Evolutionary conservation across 2,888 invertebrate genomes (phyloP).

Genomic region (Volucella inflata): DNA sequence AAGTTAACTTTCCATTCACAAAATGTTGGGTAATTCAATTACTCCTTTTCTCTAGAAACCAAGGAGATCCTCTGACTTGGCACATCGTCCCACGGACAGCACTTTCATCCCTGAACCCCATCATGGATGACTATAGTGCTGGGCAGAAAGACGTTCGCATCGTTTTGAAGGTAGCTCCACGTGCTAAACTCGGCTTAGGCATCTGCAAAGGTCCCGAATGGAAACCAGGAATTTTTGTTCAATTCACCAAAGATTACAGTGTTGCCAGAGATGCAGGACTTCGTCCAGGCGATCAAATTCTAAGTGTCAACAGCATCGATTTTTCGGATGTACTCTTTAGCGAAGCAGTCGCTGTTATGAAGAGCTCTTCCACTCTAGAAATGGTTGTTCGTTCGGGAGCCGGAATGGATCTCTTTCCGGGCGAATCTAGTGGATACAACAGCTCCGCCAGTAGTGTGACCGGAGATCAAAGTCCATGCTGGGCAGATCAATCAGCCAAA

Average conservation of each 20-base stretch:
- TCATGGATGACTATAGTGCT: conserved; percentile 80
- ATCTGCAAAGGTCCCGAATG: conserved; percentile 94
- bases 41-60: conserved; percentile 12
- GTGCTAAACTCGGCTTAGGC: conserved; percentile 93
- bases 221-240: conserved; percentile 94
- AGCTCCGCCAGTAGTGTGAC: conserved; percentile 93
- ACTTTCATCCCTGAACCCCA: conserved; percentile 66
- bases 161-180: conserved; percentile 91
- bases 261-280: conserved; percentile 94
- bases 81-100: conserved; percentile 87
- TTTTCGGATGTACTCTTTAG: conserved; percentile 91
- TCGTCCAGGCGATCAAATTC: conserved; percentile 94
- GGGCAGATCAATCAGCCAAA: conserved; percentile 86
- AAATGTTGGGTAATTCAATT: not conserved
- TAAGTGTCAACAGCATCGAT: conserved; percentile 93
- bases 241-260: conserved; percentile 95
- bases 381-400: conserved; percentile 91
- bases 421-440: conserved; percentile 93
- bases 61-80: conserved; percentile 91
- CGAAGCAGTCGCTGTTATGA: conserved; percentile 93
- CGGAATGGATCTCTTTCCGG: conserved; percentile 91
- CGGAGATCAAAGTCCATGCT: conserved; percentile 89
- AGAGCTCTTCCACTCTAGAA: conserved; percentile 90
- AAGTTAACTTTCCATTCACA: conserved; percentile 84
- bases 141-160: conserved; percentile 89